Percentiles rank a stretch among this genome's conserved stretches.
Evolutionary conservation across 23 tunicate genomes (phyloP).

Genomic region (Ascidia mentula): DNA sequence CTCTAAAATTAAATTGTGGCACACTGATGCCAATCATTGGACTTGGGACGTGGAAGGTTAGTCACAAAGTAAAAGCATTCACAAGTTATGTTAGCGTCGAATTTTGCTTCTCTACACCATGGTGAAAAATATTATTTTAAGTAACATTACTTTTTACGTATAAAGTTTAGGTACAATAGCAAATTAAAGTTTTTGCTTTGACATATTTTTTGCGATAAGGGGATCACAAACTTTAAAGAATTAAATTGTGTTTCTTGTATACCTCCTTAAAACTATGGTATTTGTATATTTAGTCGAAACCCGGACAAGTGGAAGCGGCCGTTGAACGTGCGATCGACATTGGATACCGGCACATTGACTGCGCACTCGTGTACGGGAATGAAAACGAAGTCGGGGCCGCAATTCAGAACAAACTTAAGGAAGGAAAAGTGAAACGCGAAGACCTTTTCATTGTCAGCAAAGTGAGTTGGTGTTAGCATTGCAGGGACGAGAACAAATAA

Average conservation of each 20-base stretch:
- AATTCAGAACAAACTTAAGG: constrained; percentile 43
- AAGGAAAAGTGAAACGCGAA: constrained; percentile 79
- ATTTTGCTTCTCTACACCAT: too few relatives aligned
- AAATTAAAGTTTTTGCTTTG: not conserved
- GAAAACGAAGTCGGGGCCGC: constrained; percentile 82
- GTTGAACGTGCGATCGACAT: constrained; percentile 65
- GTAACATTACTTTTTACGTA: not conserved
- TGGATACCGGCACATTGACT: constrained; percentile 89
- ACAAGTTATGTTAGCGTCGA: too few relatives aligned
- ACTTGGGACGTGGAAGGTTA: constrained; percentile 69
- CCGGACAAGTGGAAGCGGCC: constrained; percentile 64
- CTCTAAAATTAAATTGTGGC: constrained; percentile 41
- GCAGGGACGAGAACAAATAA: not conserved
- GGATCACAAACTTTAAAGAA: too few relatives aligned
- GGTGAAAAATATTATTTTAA: not conserved
- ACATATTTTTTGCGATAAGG: too few relatives aligned
- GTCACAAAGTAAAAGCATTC: too few relatives aligned
- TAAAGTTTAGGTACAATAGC: not conserved
- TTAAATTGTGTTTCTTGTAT: not conserved
- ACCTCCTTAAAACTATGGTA: too few relatives aligned
- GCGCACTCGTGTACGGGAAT: constrained; percentile 66
- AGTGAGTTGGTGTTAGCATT: constrained; percentile 10
- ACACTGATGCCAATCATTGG: constrained; percentile 60
- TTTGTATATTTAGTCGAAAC: constrained; percentile 40
- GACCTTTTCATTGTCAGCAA: constrained; percentile 75